A percentile compares a stretch with the other conserved stretches of the same genome.
These are phyloP conservation scores for Ramazzottius varieornatus DNA, from an alignment of 2,888 invertebrate genomes.

Conservation along the genomic window DNA sequence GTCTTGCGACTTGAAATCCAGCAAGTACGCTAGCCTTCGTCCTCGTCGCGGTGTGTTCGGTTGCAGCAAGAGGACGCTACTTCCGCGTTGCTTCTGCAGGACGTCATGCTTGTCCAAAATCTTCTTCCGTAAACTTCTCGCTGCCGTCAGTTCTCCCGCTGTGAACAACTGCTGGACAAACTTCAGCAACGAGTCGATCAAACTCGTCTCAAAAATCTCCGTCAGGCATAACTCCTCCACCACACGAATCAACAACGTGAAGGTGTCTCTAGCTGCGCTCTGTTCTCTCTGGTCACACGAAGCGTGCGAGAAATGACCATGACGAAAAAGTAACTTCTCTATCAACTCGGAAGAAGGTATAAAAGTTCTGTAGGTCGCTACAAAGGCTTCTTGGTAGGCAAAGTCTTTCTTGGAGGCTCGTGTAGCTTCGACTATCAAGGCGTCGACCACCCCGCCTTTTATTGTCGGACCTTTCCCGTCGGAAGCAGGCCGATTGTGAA, in stretches of 20 bases:
- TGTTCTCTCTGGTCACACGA: conserved; percentile 12
- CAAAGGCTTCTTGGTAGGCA: conserved; percentile 85
- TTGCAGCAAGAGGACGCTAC: conserved; percentile 7
- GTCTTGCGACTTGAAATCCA: conserved; percentile 77
- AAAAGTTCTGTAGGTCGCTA: conserved; percentile 88
- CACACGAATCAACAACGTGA: conserved; percentile 70
- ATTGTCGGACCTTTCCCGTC: too few species aligned
- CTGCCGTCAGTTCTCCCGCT: conserved; percentile 67
- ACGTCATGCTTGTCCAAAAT: conserved; percentile 19
- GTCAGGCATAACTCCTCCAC: conserved; percentile 72
- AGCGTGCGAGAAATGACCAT: conserved; percentile 40
- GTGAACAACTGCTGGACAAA: conserved; percentile 77
- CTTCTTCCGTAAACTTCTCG: conserved; percentile 25
- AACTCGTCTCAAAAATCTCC: neutral
- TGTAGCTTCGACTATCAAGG: conserved; percentile 78
- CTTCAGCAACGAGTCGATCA: conserved; percentile 40
- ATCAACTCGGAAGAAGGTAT: conserved; percentile 60
- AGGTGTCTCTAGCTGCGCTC: conserved; percentile 42
- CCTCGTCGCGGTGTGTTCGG: conserved; percentile 8
- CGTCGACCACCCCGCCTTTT: conserved; percentile 73
- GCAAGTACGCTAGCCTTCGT: conserved; percentile 33
- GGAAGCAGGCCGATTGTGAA: too few species aligned
- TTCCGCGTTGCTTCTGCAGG: neutral
- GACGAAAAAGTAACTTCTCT: conserved; percentile 52
- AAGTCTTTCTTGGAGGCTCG: conserved; percentile 78